Percentiles rank a stretch among this genome's conserved stretches.
phyloP scores from a whole-genome alignment of 2,797 vertebrate genomes.

The Tragopan temminckii region DNA sequence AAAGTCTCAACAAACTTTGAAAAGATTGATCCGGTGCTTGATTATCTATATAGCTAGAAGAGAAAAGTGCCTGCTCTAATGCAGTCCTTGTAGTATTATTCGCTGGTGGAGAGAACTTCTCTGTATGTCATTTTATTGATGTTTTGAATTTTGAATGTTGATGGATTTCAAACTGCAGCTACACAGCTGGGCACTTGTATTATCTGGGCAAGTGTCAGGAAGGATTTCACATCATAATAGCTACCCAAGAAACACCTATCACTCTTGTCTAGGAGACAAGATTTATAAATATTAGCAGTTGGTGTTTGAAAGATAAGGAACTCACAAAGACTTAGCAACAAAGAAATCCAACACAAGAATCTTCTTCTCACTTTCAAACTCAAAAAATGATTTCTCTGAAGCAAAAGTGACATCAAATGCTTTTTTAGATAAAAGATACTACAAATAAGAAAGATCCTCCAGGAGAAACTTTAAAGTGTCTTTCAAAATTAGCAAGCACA shows the following conservation, averaged over 20 bases:
- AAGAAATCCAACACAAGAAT: constrained; percentile 53
- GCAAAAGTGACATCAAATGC: constrained; percentile 47
- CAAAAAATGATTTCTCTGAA: constrained; percentile 54
- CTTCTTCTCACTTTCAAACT: constrained; percentile 49
- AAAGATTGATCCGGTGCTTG: neutral
- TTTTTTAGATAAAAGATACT: constrained; percentile 56
- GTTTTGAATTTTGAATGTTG: neutral
- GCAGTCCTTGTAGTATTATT: neutral
- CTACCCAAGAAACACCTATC: constrained; percentile 10
- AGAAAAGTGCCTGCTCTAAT: neutral
- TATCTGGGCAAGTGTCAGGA: neutral
- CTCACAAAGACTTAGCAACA: constrained; percentile 54
- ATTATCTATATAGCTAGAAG: neutral
- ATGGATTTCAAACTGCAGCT: neutral
- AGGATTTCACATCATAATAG: constrained; percentile 12
- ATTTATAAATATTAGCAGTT: constrained; percentile 61
- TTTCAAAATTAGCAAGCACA: constrained; percentile 58
- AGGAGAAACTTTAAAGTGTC: constrained; percentile 34
- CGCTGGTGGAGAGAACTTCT: neutral
- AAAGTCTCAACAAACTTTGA: neutral
- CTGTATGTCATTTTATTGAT: neutral
- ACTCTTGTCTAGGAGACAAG: neutral
- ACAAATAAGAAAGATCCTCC: constrained; percentile 34
- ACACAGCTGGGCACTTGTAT: neutral
- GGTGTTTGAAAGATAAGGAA: constrained; percentile 49